phyloP scores from a whole-genome alignment of 2,888 invertebrate species.

The Drosophila eohydei region DNA sequence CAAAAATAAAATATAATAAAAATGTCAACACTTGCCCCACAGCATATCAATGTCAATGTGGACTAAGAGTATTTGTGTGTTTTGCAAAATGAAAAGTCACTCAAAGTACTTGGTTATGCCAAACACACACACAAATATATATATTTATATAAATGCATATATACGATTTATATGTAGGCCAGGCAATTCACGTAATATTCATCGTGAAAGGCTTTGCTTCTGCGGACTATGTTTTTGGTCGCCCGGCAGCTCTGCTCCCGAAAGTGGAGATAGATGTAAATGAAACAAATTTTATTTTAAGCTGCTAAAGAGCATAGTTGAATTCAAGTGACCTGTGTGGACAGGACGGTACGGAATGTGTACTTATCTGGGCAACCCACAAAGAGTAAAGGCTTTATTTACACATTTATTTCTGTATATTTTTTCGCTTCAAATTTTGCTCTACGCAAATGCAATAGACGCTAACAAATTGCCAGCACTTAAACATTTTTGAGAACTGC shows the following conservation, averaged over 20 bases:
- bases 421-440: slow-evolving; percentile 4
- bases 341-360: slow-evolving; percentile 41
- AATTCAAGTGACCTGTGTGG: slow-evolving; percentile 63
- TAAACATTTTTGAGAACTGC: slow-evolving; percentile 72
- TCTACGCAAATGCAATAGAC: slow-evolving; percentile 58
- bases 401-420: slow-evolving; percentile 10
- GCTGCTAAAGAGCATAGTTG: slow-evolving; percentile 73
- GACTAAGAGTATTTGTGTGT: slow-evolving; percentile 60
- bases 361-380: slow-evolving; percentile 60
- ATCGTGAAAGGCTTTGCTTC: slow-evolving; percentile 6
- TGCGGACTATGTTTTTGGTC: slow-evolving; percentile 4
- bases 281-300: slow-evolving; percentile 73
- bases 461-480: slow-evolving; percentile 74
- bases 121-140: background rate
- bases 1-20: slow-evolving; percentile 12
- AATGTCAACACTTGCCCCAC: background rate
- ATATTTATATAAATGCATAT: background rate
- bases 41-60: slow-evolving; percentile 26
- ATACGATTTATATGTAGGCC: slow-evolving; percentile 5
- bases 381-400: slow-evolving; percentile 18
- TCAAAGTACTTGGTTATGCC: slow-evolving; percentile 63
- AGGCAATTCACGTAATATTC: slow-evolving; percentile 27
- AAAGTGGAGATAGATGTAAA: slow-evolving; percentile 50
- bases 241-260: slow-evolving; percentile 7
- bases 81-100: slow-evolving; percentile 71